A percentile compares a stretch with the other conserved stretches of the same genome.
phyloP scores from a whole-genome alignment of 2,888 invertebrate genomes.

The Lottia gigantea region DNA sequence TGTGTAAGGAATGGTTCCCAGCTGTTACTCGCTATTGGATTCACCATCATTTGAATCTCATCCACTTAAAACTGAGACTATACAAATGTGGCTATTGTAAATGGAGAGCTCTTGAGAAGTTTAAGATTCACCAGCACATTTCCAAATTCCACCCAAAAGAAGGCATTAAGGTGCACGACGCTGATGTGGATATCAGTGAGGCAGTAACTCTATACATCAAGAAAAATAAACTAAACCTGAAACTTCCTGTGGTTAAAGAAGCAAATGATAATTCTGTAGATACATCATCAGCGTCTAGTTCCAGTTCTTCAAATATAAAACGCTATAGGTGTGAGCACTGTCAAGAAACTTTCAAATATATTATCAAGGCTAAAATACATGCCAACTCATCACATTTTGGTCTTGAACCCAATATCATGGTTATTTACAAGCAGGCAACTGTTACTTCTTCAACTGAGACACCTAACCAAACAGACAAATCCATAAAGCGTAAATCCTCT shows the following conservation, averaged over 20 bases:
- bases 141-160: neutral
- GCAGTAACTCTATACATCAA: neutral
- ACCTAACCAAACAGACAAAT: neutral
- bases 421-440: neutral
- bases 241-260: neutral
- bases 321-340: neutral
- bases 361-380: neutral
- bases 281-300: neutral
- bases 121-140: conserved; percentile 2
- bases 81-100: conserved; percentile 2
- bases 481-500: neutral
- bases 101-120: neutral
- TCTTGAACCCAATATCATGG: neutral
- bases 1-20: neutral
- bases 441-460: neutral
- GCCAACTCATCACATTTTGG: neutral
- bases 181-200: neutral
- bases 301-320: neutral
- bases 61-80: neutral
- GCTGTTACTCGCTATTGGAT: neutral
- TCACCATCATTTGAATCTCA: conserved; percentile 3
- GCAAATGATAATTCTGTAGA: neutral
- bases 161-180: neutral
- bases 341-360: neutral
- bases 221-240: neutral